Evolutionary conservation across 2,113 vertebrate species (phyloP), one percentile per base, ranked within the genome.

Genomic region (Gambusia holbrooki): DNA sequence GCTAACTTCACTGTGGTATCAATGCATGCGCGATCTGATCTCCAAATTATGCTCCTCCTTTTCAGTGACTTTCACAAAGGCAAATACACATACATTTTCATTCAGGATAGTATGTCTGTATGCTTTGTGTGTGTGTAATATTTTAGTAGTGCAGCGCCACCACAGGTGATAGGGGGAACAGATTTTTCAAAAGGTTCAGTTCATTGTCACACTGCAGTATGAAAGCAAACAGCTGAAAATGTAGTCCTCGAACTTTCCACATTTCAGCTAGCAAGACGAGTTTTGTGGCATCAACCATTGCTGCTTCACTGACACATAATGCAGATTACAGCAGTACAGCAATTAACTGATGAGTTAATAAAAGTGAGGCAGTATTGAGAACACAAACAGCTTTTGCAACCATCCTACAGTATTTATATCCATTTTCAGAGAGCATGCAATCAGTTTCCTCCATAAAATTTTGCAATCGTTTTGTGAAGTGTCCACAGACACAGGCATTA

Each of bases 401-500:
- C 45, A 19, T 48, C 4, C 17, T 48, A 48, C 17, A 5, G 17
- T 7, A 48, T 48, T 58, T 58, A 58, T 58, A 58, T 58, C 51
- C 0, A 17, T 54, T 62, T 84, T n/a, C 14, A 7, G 70, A 71
- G 29, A 60, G 51, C 29, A 19, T 62, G 19, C 29, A 64, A 15
- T 33, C n/a, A 69, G 30, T 37, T n/a, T 48, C 42, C 48, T 80
- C 66, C 25, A 9, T 66, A 66, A 73, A 54, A 30, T 63, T 78
- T 22, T 71, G 72, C 69, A 81, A 77, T 15, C 73, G 60, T 61
- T 27, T 73, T 15, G 28, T 64, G 5, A 62, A 63, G 28, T 66
- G 28, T 70, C 37, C 66, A 42, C n/a, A 67, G 27, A 64, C 62
- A 29, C 77, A 65, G 30, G 60, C 28, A 72, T 64, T 54, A 66